Evolutionary conservation across 2,113 vertebrate genomes (phyloP).

Genomic region (Equus przewalskii): DNA sequence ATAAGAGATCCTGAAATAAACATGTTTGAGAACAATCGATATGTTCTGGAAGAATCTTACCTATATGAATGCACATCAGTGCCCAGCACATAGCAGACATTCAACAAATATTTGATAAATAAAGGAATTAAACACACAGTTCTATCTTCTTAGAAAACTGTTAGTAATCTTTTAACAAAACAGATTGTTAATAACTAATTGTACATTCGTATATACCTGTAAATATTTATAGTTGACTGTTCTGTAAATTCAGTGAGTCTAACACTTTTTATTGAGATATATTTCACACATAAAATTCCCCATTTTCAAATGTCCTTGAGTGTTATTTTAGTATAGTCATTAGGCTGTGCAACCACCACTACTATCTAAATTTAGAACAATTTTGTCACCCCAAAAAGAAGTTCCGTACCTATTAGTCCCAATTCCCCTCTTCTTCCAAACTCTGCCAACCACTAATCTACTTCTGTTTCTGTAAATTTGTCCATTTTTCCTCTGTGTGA

Average conservation of each 20-base stretch:
- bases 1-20: neutral
- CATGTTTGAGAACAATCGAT: neutral
- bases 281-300: neutral
- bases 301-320: neutral
- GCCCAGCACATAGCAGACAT: neutral
- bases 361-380: neutral
- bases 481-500: too few relatives aligned
- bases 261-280: neutral
- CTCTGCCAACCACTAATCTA: too few relatives aligned
- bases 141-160: neutral
- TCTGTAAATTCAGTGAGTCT: neutral
- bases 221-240: neutral
- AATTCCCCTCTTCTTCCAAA: rapidly evolving
- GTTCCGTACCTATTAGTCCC: rapidly evolving
- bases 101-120: neutral
- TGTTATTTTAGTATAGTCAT: neutral
- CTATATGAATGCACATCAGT: neutral
- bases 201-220: too few relatives aligned
- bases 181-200: neutral
- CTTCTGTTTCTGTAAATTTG: neutral
- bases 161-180: neutral
- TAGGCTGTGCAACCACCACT: neutral
- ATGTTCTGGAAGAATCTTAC: neutral
- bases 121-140: neutral
- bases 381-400: neutral